phyloP scores from a whole-genome alignment of 2,113 vertebrate species.

The Electrona antarctica region DNA sequence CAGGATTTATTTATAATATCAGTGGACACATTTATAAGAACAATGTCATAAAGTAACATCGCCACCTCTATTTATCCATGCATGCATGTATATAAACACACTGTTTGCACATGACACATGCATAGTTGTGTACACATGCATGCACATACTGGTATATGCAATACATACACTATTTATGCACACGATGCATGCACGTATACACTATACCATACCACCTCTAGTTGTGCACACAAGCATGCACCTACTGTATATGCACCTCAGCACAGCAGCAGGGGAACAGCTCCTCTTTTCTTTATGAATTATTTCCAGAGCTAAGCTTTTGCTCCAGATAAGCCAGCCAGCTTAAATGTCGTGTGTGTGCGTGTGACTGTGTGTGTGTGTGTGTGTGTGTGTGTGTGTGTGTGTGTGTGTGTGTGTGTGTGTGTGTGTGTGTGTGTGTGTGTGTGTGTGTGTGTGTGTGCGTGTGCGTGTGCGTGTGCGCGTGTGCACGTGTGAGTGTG shows the following conservation, averaged over 20 bases:
- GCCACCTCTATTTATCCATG: neutral
- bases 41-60: slow-evolving; percentile 14
- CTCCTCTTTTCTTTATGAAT: slow-evolving; percentile 56
- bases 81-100: neutral
- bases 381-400: neutral
- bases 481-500: slow-evolving; percentile 1
- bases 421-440: slow-evolving; percentile 3
- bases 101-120: too few species aligned
- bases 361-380: neutral
- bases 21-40: slow-evolving; percentile 2
- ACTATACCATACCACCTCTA: too few species aligned
- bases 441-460: neutral
- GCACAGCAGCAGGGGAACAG: slow-evolving; percentile 17
- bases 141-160: too few species aligned
- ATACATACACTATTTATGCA: neutral
- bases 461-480: slow-evolving; percentile 4
- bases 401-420: neutral
- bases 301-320: slow-evolving; percentile 60
- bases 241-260: slow-evolving; percentile 2
- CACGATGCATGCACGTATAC: neutral
- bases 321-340: slow-evolving; percentile 56
- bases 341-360: slow-evolving; percentile 19
- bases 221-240: slow-evolving; percentile 2
- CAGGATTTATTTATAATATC: neutral
- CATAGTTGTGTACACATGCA: too few species aligned